phyloP scores from a whole-genome alignment of 2,888 invertebrate species.

The Meta bourneti region DNA sequence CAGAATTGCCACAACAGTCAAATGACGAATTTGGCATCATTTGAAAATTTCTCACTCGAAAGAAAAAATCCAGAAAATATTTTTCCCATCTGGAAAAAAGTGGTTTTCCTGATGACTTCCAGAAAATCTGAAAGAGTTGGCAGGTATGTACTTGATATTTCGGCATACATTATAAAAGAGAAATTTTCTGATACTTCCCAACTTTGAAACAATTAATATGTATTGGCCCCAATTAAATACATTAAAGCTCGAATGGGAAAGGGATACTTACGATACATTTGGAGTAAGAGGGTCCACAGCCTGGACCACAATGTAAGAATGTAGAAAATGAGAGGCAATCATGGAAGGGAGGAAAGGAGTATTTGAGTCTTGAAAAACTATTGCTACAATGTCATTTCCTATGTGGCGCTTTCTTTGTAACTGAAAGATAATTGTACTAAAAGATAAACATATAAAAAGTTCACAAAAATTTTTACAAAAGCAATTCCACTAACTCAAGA shows the following conservation, averaged over 20 bases:
- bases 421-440: slow-evolving; percentile 78
- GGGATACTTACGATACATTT: slow-evolving; percentile 86
- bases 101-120: no score
- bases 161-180: no score
- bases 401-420: slow-evolving; percentile 98
- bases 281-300: slow-evolving; percentile 91
- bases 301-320: slow-evolving; percentile 97
- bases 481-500: no score
- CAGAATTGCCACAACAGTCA: no score
- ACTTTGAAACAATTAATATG: not conserved
- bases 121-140: no score
- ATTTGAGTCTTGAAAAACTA: slow-evolving; percentile 98
- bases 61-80: no score
- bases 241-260: no score
- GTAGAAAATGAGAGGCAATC: slow-evolving; percentile 99
- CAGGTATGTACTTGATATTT: no score
- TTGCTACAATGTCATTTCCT: slow-evolving; percentile 96
- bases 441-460: slow-evolving; percentile 5
- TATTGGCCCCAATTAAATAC: not conserved
- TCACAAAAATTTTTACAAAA: not conserved
- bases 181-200: no score
- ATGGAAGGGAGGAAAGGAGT: slow-evolving; percentile 99
- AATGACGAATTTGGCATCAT: no score
- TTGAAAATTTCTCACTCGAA: no score
- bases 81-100: no score